phyloP scores from a whole-genome alignment of 2,797 vertebrate species.

The Momotus momota region DNA sequence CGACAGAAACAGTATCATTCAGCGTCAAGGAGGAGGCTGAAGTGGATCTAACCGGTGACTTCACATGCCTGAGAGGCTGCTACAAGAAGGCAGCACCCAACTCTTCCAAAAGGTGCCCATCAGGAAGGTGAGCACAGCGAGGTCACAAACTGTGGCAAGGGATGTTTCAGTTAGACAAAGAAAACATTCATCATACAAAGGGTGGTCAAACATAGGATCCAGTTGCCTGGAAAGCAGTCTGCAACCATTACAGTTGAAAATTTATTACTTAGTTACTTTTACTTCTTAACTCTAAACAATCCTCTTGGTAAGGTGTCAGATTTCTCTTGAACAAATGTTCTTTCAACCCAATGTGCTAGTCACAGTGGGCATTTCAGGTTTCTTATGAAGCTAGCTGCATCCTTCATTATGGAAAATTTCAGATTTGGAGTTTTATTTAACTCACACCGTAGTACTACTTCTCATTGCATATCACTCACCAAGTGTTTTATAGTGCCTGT shows the following conservation, averaged over 20 bases:
- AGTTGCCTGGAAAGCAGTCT: background rate
- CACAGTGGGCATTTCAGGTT: background rate
- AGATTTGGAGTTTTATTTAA: background rate
- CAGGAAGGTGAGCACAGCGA: fast-evolving
- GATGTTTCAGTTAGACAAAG: background rate
- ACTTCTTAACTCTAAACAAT: background rate
- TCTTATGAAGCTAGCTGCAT: background rate
- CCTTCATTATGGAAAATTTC: background rate
- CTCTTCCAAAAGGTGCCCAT: background rate
- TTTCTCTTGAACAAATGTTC: background rate
- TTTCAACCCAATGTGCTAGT: background rate
- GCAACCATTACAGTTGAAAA: background rate
- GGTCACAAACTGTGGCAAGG: background rate
- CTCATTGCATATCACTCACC: background rate
- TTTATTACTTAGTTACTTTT: background rate
- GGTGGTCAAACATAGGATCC: background rate
- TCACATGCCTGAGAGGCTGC: background rate
- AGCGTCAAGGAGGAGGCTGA: background rate
- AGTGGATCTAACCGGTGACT: background rate
- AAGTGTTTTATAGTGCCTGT: background rate
- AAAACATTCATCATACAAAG: background rate
- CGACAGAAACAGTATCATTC: background rate
- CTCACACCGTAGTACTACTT: background rate
- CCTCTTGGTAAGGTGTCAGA: background rate
- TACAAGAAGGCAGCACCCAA: background rate